Evolutionary conservation across 2,888 invertebrate genomes (phyloP), one percentile per base, ranked within the genome.

Genomic region (Aleiodes testaceus): DNA sequence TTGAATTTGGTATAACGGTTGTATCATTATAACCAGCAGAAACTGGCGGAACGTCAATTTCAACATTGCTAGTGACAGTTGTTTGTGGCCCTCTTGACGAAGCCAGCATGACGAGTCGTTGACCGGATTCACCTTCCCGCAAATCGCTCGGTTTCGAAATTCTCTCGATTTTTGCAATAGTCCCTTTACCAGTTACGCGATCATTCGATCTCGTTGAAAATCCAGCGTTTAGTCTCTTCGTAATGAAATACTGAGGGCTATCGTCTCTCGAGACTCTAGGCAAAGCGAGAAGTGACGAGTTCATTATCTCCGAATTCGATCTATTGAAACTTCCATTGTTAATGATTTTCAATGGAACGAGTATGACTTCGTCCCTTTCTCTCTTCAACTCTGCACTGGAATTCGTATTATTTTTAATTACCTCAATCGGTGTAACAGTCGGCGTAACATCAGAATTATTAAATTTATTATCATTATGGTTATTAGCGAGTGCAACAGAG

Each of bases 401-500:
- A 14, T 47, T 63, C 3, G 44, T 47, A 22, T n/a, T 14, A 9
- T 22, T 63, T 9, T 22, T 63, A 3, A 9, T 7, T 20, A 16
- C 45, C 3, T 45, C 63, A 14, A 63, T 44, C 2, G 63, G 20
- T 14, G 14, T 63, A 7, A 63, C 45, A 45, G 45, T 4, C 12
- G 55, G n/a, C 42, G 22, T 16, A 22, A 44, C 14, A n/a, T 53
- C 36, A 20, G 26, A 44, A 44, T 50, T n/a, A 45, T 63, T 44
- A 7, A 12, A 22, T 45, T 45, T n/a, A n/a, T 20, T 52, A 66
- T 66, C 36, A 45, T 53, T 16, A 42, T 66, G 26, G 9, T 76
- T 73, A 30, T 78, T 75, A 0, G 79, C 77, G 0, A 77, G 72
- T 2, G 77, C 75, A 20, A 79, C 71, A 3, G 79, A 78, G 50